A percentile compares a stretch with the other conserved stretches of the same genome.
phyloP scores from a whole-genome alignment of 2,113 vertebrate genomes.

The Rhipidura dahli region DNA sequence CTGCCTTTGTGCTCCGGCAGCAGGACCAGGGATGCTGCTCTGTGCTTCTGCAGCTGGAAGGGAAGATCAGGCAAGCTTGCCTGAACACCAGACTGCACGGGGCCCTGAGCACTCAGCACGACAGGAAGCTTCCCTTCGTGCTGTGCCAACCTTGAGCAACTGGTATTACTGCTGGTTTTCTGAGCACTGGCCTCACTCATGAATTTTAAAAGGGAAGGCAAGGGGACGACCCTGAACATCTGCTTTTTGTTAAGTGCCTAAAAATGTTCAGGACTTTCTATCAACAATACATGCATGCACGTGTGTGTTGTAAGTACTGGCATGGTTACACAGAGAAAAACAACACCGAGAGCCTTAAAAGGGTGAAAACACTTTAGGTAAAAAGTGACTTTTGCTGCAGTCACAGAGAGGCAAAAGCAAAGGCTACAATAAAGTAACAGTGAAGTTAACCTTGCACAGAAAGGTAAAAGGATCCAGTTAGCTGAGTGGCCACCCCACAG shows the following conservation, averaged over 20 bases:
- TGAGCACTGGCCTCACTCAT: background rate
- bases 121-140: background rate
- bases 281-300: background rate
- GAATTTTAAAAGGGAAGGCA: background rate
- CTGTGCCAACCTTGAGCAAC: background rate
- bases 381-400: background rate
- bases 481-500: background rate
- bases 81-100: background rate
- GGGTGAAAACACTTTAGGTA: background rate
- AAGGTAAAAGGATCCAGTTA: background rate
- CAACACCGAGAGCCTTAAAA: background rate
- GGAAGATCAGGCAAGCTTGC: background rate
- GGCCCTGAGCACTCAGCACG: background rate
- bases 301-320: background rate
- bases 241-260: background rate
- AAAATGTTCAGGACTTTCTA: background rate
- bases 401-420: background rate
- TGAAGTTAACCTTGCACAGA: background rate
- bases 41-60: background rate
- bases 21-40: background rate
- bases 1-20: background rate
- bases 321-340: background rate
- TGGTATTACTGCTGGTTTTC: background rate
- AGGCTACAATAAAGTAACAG: background rate
- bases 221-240: background rate